Percentiles rank a stretch among this genome's conserved stretches.
Evolutionary conservation across 2,113 vertebrate genomes (phyloP).

Genomic region (Bufo bufo): DNA sequence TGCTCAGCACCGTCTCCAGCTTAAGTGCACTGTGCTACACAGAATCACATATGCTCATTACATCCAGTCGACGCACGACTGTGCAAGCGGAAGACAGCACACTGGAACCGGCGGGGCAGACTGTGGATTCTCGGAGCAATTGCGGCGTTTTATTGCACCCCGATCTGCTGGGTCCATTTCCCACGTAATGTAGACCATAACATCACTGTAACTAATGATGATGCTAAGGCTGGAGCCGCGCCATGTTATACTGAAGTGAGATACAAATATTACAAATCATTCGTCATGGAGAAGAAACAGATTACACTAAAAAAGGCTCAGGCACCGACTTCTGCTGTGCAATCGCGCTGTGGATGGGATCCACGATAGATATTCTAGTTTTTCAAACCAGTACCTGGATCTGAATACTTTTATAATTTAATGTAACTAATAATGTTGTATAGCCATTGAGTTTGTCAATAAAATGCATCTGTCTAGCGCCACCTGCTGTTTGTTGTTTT

Average conservation of each 20-base stretch:
- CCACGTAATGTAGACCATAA: background rate
- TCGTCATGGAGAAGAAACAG: background rate
- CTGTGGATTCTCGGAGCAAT: background rate
- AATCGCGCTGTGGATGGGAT: too few relatives aligned
- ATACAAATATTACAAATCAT: background rate
- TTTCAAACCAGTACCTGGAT: too few relatives aligned
- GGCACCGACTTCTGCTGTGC: too few relatives aligned
- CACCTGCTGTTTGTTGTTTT: too few relatives aligned
- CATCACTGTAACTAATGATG: background rate
- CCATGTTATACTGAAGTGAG: too few relatives aligned
- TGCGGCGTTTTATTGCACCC: background rate
- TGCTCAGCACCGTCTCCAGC: background rate
- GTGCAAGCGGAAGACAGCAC: background rate
- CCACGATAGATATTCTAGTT: too few relatives aligned
- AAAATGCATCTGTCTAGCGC: too few relatives aligned
- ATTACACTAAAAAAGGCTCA: background rate
- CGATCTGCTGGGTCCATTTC: conserved; percentile 1
- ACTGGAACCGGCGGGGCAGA: background rate
- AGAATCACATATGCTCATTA: conserved; percentile 11
- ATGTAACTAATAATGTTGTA: too few relatives aligned
- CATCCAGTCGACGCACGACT: background rate
- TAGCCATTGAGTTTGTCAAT: too few relatives aligned
- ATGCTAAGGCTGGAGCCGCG: background rate
- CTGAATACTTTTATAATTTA: too few relatives aligned
- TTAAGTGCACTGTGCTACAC: background rate